A percentile compares a stretch with the other conserved stretches of the same genome.
Conservation (phyloP, 2,888 invertebrate genomes). For the Yponomeuta evonymella region DNA sequence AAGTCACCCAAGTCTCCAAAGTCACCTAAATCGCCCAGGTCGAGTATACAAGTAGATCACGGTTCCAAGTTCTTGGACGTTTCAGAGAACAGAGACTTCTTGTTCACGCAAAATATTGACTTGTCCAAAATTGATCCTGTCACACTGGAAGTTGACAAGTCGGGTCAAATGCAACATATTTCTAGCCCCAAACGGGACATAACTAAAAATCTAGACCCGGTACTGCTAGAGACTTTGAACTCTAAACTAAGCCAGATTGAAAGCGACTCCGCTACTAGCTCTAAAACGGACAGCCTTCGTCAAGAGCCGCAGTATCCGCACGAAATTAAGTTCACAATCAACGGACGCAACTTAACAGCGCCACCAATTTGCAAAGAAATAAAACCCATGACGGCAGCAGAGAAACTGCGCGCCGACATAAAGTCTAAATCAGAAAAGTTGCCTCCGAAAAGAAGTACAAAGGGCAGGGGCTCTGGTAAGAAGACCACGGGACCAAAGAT, state of each 20-base stretch:
- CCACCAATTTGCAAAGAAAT: constrained; percentile 60
- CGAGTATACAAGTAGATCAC: constrained; percentile 51
- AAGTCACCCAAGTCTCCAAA: constrained; percentile 76
- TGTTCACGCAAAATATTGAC: constrained; percentile 85
- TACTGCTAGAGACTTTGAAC: constrained; percentile 80
- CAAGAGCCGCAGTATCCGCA: constrained; percentile 74
- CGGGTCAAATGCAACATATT: constrained; percentile 76
- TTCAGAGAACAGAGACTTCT: constrained; percentile 74
- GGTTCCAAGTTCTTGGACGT: constrained; percentile 67
- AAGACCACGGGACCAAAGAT: constrained; percentile 75
- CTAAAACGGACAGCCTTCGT: constrained; percentile 81
- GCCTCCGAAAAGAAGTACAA: constrained; percentile 78
- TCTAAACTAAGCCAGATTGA: constrained; percentile 85
- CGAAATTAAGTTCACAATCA: constrained; percentile 72
- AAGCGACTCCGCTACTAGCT: constrained; percentile 85
- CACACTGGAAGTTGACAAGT: constrained; percentile 82
- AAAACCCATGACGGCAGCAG: constrained; percentile 64
- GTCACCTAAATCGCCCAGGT: constrained; percentile 73
- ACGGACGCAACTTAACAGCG: constrained; percentile 59
- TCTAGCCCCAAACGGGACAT: constrained; percentile 84
- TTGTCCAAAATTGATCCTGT: constrained; percentile 84
- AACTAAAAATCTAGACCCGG: constrained; percentile 81
- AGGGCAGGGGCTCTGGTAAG: constrained; percentile 77
- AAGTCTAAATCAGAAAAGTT: constrained; percentile 77
- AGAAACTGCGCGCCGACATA: constrained; percentile 70